Base-by-base conservation (phyloP, 2,113 vertebrate genomes). In the Neomonachus schauinslandi region DNA sequence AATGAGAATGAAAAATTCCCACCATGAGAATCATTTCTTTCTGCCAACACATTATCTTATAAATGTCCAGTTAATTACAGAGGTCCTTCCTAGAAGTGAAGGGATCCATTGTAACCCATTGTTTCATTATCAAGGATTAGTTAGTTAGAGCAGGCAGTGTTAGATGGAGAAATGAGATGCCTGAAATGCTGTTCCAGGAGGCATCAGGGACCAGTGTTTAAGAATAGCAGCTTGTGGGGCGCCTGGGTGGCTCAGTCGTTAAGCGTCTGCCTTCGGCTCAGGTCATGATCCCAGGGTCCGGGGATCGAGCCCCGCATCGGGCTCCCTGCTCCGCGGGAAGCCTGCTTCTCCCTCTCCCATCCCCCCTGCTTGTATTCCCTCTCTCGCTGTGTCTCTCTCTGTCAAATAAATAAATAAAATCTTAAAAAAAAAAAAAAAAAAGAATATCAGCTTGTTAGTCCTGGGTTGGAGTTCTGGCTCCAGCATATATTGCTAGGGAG, bases 1-100 rank as follows among this genome's bases (percentile, higher is more conserved):
- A 77, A 91, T 93, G 55, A 85, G 7, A 84, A 82, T 51, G 12
- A 85, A 61, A 81, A 51, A 74, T 80, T 59, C 28, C 33, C 39
- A 65, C 24, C 72, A 59, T 18, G 83, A 82, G 28, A 61, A 87
- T 80, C 42, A 31, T 59, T 84, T 94, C 61, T 87, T 93, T 97
- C 42, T 84, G 42, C 46, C 39, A 63, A 88, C 33, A 85, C 39
- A 89, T 76, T 80, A 81, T 91, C 95, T 91, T n/a, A 93, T 18
- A 86, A 86, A 92, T 7, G 1, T 53, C 13, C 33, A 71, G 28
- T 59, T 80, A 67, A 90, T 80, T 59, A 39, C 16, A 87, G 86
- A 95, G 14, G 1, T 51, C 31, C 51, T 92, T 90, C 59, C 51
- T 53, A 89, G 13, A 89, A 95, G 39, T 72, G 15, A 87, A 72